Conservation (phyloP, 2,888 invertebrate species). For the Agrenia bidenticulata region DNA sequence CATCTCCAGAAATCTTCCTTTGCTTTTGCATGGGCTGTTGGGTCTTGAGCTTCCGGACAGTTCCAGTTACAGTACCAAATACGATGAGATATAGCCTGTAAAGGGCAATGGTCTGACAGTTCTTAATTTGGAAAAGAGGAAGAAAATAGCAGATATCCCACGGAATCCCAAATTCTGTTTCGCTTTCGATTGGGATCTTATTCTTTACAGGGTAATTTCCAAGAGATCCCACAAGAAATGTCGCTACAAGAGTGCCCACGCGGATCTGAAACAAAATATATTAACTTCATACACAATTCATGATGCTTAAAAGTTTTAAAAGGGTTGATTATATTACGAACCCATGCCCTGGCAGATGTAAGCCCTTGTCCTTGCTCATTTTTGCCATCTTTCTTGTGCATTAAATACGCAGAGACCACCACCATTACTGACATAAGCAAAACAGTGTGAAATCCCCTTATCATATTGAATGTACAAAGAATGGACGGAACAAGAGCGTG, state of each 20-base stretch:
- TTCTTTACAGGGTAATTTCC: neutral
- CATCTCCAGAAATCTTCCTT: too few relatives aligned
- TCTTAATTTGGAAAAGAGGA: neutral
- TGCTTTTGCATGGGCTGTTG: too few relatives aligned
- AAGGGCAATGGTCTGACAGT: neutral
- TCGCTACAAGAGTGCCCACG: neutral
- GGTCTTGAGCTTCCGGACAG: too few relatives aligned
- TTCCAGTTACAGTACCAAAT: constrained; percentile 1
- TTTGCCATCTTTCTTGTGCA: neutral
- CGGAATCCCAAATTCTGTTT: too few relatives aligned
- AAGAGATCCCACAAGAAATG: neutral
- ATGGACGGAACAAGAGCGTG: too few relatives aligned
- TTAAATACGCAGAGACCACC: neutral
- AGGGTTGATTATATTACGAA: neutral
- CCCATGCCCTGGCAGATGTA: neutral
- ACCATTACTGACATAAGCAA: neutral
- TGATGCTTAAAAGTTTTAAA: constrained; percentile 6
- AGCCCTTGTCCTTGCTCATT: too few relatives aligned
- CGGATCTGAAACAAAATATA: neutral
- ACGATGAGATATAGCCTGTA: neutral
- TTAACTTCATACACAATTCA: constrained; percentile 2
- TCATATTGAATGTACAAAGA: neutral
- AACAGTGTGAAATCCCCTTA: neutral
- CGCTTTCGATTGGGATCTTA: too few relatives aligned
- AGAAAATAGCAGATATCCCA: too few relatives aligned